Evolutionary conservation across 2,888 invertebrate genomes (phyloP), one percentile per base, ranked within the genome.

Genomic region (Caradrina kadenii): DNA sequence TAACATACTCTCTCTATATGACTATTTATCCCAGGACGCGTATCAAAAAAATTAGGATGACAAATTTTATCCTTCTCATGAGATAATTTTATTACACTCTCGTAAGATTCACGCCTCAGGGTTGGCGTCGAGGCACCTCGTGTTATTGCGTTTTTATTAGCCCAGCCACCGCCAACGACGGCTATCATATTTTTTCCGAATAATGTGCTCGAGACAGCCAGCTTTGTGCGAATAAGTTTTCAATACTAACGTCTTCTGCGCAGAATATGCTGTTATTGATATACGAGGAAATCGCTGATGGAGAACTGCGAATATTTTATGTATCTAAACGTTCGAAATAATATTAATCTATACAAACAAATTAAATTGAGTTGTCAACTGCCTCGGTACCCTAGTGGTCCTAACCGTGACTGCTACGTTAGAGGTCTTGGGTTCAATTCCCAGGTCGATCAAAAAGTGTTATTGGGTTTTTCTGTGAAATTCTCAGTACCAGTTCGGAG

Each of bases 61-160:
- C 91, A 93, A 91, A 91, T 93, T 93, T 89, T 90, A 91, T 91
- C 89, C 87, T 88, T 83, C 89, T 90, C 91, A 82, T 88, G 91
- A 91, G 90, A 91, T 94, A 94, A 94, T 94, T 93, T 93, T 94
- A 93, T 95, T 94, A 92, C 89, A 81, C 73, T 82, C 85, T 83
- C 88, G 89, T 86, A 87, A 92, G 92, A 93, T 93, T 93, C 90
- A 84, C 88, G 91, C 90, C 91, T 75, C 87, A 81, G 90, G 91
- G 90, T 86, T 83, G 86, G 81, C 81, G 84, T 79, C 84, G 83
- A 86, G 80, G 85, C 88, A 85, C 88, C 86, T 84, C 89, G 85
- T 89, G 90, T 94, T 94, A 94, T 94, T 94, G 93, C 94, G 87
- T 90, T 94, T 95, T 94, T 94, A 94, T 93, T 93, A 93, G 89